Percentiles rank a stretch among this genome's conserved stretches.
phyloP scores from a whole-genome alignment of 2,113 vertebrate species.

The Anolis carolinensis region DNA sequence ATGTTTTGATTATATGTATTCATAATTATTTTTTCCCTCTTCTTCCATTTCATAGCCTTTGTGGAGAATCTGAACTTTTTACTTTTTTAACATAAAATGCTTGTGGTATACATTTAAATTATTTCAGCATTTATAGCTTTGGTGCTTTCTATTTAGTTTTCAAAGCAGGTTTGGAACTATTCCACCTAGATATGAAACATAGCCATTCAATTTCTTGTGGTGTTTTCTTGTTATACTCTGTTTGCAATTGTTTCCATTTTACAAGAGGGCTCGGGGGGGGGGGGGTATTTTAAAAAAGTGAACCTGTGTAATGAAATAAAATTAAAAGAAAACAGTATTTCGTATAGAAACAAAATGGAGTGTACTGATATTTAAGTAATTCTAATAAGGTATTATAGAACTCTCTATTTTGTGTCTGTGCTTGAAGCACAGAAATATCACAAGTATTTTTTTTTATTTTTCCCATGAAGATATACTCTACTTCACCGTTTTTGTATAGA shows the following conservation, averaged over 20 bases:
- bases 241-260: conserved; percentile 24
- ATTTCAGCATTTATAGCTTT: conserved; percentile 24
- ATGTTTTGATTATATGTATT: background rate
- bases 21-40: conserved; percentile 2
- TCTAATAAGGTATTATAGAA: too few relatives aligned
- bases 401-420: too few relatives aligned
- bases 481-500: too few relatives aligned
- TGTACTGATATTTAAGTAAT: too few relatives aligned
- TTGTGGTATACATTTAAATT: conserved; percentile 35
- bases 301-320: background rate
- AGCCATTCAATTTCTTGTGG: conserved; percentile 27
- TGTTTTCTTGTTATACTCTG: conserved; percentile 38
- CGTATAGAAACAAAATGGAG: too few relatives aligned
- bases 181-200: conserved; percentile 28
- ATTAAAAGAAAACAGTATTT: too few relatives aligned
- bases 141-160: conserved; percentile 42
- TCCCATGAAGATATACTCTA: too few relatives aligned
- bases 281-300: background rate
- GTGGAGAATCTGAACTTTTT: background rate
- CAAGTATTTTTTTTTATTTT: too few relatives aligned
- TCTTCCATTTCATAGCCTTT: conserved; percentile 31
- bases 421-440: too few relatives aligned
- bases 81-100: conserved; percentile 30
- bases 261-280: background rate
- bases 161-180: conserved; percentile 48